phyloP scores from a whole-genome alignment of 2,797 vertebrate genomes.

The Halcyon smyrnensis region DNA sequence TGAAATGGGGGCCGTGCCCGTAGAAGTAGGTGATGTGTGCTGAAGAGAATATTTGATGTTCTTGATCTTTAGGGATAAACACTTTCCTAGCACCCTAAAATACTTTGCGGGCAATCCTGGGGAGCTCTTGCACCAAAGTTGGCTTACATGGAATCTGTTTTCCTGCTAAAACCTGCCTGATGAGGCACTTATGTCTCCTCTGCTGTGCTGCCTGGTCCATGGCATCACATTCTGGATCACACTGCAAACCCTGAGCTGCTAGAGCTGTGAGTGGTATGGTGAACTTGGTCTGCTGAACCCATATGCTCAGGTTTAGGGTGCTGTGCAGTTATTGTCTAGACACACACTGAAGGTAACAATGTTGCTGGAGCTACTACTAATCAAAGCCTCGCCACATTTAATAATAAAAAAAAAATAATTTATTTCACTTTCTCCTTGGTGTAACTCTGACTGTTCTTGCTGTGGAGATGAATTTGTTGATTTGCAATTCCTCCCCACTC shows the following conservation, averaged over 20 bases:
- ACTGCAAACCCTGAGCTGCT: rapidly evolving
- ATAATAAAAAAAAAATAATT: too few relatives aligned
- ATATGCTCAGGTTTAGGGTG: not conserved
- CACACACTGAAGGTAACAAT: rapidly evolving
- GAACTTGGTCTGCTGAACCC: not conserved
- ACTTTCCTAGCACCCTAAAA: not conserved
- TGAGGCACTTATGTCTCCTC: not conserved
- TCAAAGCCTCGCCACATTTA: not conserved
- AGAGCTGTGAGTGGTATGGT: rapidly evolving
- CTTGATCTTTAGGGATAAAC: not conserved
- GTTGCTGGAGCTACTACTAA: not conserved
- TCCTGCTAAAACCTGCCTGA: not conserved
- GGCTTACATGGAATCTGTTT: rapidly evolving
- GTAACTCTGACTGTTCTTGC: not conserved
- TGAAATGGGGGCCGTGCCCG: not conserved
- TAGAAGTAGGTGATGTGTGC: rapidly evolving
- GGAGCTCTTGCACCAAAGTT: not conserved
- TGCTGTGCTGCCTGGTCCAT: not conserved
- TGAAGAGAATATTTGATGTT: not conserved
- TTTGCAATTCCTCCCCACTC: rapidly evolving
- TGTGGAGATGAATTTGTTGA: not conserved
- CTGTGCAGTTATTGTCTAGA: rapidly evolving
- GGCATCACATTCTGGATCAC: rapidly evolving
- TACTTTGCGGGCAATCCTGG: rapidly evolving
- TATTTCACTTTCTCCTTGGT: not conserved